These are phyloP conservation scores for Hylyphantes graminicola DNA, from an alignment of 1,140 invertebrate species.

Conservation along the genomic window DNA sequence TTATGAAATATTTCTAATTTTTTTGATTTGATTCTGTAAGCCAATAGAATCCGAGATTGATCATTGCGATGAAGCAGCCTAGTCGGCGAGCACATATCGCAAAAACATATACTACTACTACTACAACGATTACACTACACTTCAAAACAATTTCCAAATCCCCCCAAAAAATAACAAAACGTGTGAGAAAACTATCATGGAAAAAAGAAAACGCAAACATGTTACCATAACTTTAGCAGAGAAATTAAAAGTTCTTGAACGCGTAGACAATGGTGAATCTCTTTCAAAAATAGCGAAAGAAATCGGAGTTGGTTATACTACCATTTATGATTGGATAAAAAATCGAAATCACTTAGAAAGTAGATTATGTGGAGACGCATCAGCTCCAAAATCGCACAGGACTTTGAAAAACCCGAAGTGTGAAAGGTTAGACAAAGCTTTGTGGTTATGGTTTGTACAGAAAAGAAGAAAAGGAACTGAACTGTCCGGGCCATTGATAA, in stretches of 20 bases:
- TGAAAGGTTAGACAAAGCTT: neutral
- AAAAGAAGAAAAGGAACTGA: neutral
- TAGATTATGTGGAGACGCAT: neutral
- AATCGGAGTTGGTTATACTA: neutral
- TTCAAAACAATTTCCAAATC: no score
- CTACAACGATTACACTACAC: no score
- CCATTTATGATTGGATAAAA: neutral
- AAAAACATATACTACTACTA: no score
- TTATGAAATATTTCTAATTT: no score
- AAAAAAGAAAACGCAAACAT: neutral
- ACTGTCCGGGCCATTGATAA: neutral
- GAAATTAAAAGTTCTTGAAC: slow-evolving; percentile 1
- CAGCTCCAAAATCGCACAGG: neutral
- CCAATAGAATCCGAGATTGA: no score
- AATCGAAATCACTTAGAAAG: neutral
- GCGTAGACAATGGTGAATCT: neutral
- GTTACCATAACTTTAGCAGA: slow-evolving; percentile 1
- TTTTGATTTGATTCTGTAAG: no score
- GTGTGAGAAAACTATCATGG: neutral
- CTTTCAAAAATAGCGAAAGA: neutral
- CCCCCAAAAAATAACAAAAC: no score
- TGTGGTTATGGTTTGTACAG: slow-evolving; percentile 1
- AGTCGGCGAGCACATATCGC: no score
- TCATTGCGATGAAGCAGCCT: no score
- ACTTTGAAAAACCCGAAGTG: neutral